Conservation (phyloP, 2,113 vertebrate genomes). For the Ancistrus triradiatus region DNA sequence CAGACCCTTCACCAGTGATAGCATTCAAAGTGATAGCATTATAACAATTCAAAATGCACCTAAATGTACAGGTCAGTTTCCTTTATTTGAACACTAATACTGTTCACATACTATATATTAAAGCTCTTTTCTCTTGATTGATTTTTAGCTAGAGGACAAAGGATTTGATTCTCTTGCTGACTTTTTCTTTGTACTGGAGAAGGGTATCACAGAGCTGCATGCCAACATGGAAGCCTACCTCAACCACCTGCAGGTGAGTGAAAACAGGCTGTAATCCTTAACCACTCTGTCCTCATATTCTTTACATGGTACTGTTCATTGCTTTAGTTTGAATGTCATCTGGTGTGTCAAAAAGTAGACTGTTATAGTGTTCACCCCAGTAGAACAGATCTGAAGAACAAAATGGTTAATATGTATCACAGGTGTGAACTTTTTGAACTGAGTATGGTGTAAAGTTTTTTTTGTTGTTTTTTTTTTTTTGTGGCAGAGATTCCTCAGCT, state of each 20-base stretch:
- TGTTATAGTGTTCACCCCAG: constrained; percentile 6
- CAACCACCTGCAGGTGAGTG: constrained; percentile 74
- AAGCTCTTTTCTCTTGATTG: not conserved
- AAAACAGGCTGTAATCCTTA: not conserved
- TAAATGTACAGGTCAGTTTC: too few relatives aligned
- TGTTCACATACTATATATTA: too few relatives aligned
- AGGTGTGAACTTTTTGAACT: not conserved
- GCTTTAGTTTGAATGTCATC: constrained; percentile 30
- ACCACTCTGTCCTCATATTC: not conserved
- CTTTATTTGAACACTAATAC: too few relatives aligned
- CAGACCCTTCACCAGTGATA: too few relatives aligned
- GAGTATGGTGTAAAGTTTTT: not conserved
- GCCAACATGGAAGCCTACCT: constrained; percentile 77
- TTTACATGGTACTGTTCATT: not conserved
- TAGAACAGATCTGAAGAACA: too few relatives aligned
- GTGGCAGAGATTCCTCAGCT: constrained; percentile 72
- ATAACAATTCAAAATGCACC: too few relatives aligned
- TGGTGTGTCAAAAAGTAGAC: not conserved
- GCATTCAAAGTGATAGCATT: too few relatives aligned
- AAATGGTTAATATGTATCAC: not conserved
- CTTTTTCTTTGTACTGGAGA: constrained; percentile 78
- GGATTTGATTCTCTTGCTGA: constrained; percentile 81
- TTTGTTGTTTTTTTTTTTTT: constrained; percentile 10
- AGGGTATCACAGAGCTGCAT: constrained; percentile 72
- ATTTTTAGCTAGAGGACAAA: constrained; percentile 78